Base-by-base conservation (phyloP, 2,888 invertebrate genomes). In the Napeogenes sylphis region DNA sequence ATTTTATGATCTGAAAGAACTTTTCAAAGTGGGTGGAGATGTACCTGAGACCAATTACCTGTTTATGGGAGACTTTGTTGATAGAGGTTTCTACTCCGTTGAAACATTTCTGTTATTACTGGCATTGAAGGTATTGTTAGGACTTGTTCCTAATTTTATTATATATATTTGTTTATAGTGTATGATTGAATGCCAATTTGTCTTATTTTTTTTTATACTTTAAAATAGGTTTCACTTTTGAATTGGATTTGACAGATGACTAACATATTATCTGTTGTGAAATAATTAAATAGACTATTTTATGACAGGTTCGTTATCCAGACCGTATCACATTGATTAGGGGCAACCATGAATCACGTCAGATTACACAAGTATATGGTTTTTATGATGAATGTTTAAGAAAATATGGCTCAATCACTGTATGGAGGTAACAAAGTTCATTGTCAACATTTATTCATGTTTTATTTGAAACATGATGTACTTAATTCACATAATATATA, bases 11-110 rank as follows among this genome's bases (percentile, higher is more conserved):
- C 92, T 99, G 56, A 99, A 97, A 84, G 98, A 98, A 84, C 90
- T 98, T 54, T 98, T 98, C 79, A 98, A 98, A 94, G 99, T 99
- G 33, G 99, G 99, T 53, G 99, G 99, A 32, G 98, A 99, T 93
- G 98, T 99, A 60, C 99, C 99, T 13, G 98, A 99, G 85, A 99
- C 99, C 69, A 99, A 99, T 89, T 99, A 99, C 83, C 92, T 99
- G 67, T 99, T 99, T 82, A 98, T 99, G 96, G 99, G 99, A 30
- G 99, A 99, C 87, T 99, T 99, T 92, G 99, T 99, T 10, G 99
- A 99, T 85, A 92, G 99, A 90, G 99, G 99, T 53, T 99, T 99
- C 89, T 99, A 98, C 90, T 98, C 98, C 78, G 99, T 99, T 13
- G 99, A 99, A 92, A 99, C 99, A 66, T 99, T 99, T 91, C 92